Base-by-base conservation (phyloP, 2,113 vertebrate genomes). In the Cyanoderma ruficeps region DNA sequence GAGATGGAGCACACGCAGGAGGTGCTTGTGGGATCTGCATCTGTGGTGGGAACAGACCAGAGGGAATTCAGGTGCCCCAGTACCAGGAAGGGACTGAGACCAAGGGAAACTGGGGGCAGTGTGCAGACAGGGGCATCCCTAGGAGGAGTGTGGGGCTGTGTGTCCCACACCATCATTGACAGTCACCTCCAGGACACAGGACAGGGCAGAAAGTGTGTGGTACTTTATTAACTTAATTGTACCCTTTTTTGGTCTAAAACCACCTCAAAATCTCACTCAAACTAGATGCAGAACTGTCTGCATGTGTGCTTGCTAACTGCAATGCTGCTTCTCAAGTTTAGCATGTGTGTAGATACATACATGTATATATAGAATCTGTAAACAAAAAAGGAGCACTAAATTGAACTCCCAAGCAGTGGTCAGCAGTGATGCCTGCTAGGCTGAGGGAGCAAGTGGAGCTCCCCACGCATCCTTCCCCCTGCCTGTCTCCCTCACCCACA, bases 151-250 rank as follows among this genome's bases (percentile, higher is more conserved):
- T 61, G 47, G 25, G 25, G 41, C 21, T 24, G 0, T 11, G 4
- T n/a, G 25, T 53, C 30, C 53, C 63, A 55, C 39, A n/a, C 5
- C 0, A 6, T n/a, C 9, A 2, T 0, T 5, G 37, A 68, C 35
- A 64, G 42, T 37, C 13, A 20, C 25, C 13, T 50, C 27, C 2
- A 7, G 57, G 44, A 55, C 0, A 1, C 2, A 7, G 42, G 47
- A 49, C 0, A 3, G 25, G 39, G 39, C 44, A 87, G 68, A 60
- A 76, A 53, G 39, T 7, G 4, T 8, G 15, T 39, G 24, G 25
- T 7, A 41, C n/a, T 44, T 72, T 53, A 27, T 27, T 53, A 39
- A 44, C 13, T 30, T 12, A 4, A 61, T 3, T 3, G 6, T 31
- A 42, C 42, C n/a, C 44, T 89, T 70, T 70, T 81, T 39, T 4